phyloP scores from a whole-genome alignment of 2,888 invertebrate species.

The Physocephala rufipes region DNA sequence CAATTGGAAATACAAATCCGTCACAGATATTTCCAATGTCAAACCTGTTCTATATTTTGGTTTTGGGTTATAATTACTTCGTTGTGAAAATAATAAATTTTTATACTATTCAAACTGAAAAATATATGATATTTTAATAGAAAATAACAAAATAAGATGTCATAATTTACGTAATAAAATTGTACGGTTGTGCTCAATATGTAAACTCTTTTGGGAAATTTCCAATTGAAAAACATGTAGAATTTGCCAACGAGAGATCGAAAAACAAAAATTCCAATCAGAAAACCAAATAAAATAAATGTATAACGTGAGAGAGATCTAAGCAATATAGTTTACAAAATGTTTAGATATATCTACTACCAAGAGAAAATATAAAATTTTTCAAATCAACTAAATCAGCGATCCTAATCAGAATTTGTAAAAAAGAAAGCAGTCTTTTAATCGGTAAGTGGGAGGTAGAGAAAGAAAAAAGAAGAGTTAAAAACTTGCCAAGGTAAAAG shows the following conservation, averaged over 20 bases:
- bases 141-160: not conserved
- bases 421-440: constrained; percentile 4
- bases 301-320: not conserved
- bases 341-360: constrained; percentile 1
- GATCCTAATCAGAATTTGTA: constrained; percentile 1
- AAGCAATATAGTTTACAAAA: constrained; percentile 24
- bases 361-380: constrained; percentile 10
- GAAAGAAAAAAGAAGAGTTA: not conserved
- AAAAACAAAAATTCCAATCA: constrained; percentile 5
- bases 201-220: not conserved
- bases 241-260: not conserved
- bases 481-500: constrained; percentile 14
- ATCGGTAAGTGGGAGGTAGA: constrained; percentile 31
- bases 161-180: not conserved
- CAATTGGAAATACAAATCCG: too few species aligned
- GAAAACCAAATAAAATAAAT: not conserved
- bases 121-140: not conserved
- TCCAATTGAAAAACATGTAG: not conserved
- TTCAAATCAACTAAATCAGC: constrained; percentile 12
- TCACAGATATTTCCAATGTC: too few species aligned
- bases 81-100: not conserved
- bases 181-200: not conserved
- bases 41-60: not conserved
- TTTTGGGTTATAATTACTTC: not conserved
- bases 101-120: not conserved